Percentiles rank a stretch among this genome's conserved stretches.
phyloP scores from a whole-genome alignment of 2,797 vertebrate species.

The Heteromormyrus szaboi region DNA sequence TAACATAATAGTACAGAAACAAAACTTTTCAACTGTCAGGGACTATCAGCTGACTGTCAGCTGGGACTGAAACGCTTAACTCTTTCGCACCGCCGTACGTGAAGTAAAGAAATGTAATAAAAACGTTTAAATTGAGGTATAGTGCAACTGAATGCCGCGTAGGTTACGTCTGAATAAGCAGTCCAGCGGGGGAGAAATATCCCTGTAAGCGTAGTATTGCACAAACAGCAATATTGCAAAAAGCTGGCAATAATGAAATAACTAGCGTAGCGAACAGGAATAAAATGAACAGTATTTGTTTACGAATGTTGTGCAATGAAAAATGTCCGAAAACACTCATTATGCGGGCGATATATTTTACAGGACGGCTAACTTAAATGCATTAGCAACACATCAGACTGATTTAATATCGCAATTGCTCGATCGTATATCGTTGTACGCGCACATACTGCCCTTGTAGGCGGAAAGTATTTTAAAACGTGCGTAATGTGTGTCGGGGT shows the following conservation, averaged over 20 bases:
- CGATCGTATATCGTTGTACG: not conserved
- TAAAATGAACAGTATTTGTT: not conserved
- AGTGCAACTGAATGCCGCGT: not conserved
- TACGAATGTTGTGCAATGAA: not conserved
- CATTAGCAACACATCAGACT: not conserved
- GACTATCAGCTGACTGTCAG: constrained; percentile 72
- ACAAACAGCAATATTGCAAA: not conserved
- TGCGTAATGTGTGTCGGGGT: not conserved
- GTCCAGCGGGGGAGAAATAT: not conserved
- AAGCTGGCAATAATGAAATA: not conserved
- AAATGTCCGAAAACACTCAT: not conserved
- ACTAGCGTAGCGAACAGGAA: not conserved
- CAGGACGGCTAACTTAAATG: not conserved
- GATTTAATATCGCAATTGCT: constrained; percentile 2
- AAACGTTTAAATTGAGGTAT: not conserved
- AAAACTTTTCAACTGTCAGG: constrained; percentile 80
- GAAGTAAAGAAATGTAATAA: not conserved
- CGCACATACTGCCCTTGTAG: not conserved
- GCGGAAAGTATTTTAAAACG: not conserved
- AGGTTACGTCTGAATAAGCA: not conserved
- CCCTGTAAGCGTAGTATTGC: not conserved
- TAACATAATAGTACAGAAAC: constrained; percentile 83
- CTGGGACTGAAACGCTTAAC: constrained; percentile 54
- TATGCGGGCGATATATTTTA: not conserved
- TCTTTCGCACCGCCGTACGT: constrained; percentile 32